These are phyloP conservation scores for Paramormyrops kingsleyae DNA, from an alignment of 2,113 vertebrate genomes.

Conservation along the genomic window DNA sequence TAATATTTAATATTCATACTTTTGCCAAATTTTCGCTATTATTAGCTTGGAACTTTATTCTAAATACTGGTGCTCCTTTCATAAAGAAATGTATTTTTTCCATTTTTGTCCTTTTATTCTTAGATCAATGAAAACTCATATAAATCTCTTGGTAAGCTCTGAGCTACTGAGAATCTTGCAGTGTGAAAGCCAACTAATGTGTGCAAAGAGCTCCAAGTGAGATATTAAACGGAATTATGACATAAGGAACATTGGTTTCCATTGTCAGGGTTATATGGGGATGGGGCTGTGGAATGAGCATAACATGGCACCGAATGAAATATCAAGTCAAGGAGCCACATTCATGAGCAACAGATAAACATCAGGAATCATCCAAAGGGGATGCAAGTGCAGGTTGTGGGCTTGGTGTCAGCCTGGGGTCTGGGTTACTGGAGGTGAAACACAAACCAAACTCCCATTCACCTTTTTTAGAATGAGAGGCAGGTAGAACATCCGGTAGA, in stretches of 20 bases:
- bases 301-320: background rate
- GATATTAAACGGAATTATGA: background rate
- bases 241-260: background rate
- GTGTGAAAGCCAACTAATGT: background rate
- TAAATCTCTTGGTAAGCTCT: background rate
- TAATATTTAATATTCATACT: background rate
- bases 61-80: background rate
- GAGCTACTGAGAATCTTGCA: background rate
- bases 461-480: background rate
- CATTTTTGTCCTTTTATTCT: background rate
- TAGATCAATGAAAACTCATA: background rate
- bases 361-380: background rate
- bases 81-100: background rate
- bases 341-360: background rate
- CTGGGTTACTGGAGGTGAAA: background rate
- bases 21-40: background rate
- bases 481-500: background rate
- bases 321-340: background rate
- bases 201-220: background rate
- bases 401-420: background rate
- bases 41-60: background rate
- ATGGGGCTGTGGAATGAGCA: background rate
- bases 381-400: background rate
- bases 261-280: background rate
- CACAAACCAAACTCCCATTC: background rate